phyloP scores from a whole-genome alignment of 2,888 invertebrate species.

The Agrotis clavis region DNA sequence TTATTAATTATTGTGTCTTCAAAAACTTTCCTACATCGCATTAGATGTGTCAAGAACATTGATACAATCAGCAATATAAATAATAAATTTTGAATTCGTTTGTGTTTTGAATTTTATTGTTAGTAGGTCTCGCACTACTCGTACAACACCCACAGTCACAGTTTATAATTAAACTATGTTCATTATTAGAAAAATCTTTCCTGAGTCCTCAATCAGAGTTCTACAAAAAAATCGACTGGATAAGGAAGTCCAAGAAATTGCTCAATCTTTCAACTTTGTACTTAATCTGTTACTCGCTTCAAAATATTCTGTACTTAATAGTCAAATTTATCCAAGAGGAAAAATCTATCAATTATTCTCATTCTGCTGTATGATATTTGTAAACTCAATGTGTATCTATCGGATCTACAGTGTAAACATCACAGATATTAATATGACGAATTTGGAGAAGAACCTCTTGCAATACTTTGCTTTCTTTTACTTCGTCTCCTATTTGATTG shows the following conservation, averaged over 20 bases:
- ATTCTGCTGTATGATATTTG: not conserved
- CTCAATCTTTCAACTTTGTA: slow-evolving; percentile 10
- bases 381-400: slow-evolving; percentile 15
- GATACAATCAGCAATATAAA: too few relatives aligned
- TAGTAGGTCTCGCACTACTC: too few relatives aligned
- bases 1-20: too few relatives aligned
- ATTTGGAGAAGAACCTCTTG: slow-evolving; percentile 18
- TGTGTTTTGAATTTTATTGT: too few relatives aligned
- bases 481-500: not conserved
- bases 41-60: too few relatives aligned
- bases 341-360: slow-evolving; percentile 10
- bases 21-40: too few relatives aligned
- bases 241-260: slow-evolving; percentile 13
- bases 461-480: slow-evolving; percentile 15
- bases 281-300: slow-evolving; percentile 17
- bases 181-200: not conserved
- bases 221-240: not conserved
- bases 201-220: not conserved
- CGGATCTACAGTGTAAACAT: slow-evolving; percentile 5
- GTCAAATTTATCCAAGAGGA: slow-evolving; percentile 19
- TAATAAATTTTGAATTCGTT: too few relatives aligned
- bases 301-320: slow-evolving; percentile 13
- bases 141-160: too few relatives aligned
- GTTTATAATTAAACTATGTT: not conserved
- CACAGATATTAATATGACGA: not conserved